A percentile compares a stretch with the other conserved stretches of the same genome.
Conservation (phyloP, 2,888 invertebrate genomes). For the Spatulosminthurus flaviceps region DNA sequence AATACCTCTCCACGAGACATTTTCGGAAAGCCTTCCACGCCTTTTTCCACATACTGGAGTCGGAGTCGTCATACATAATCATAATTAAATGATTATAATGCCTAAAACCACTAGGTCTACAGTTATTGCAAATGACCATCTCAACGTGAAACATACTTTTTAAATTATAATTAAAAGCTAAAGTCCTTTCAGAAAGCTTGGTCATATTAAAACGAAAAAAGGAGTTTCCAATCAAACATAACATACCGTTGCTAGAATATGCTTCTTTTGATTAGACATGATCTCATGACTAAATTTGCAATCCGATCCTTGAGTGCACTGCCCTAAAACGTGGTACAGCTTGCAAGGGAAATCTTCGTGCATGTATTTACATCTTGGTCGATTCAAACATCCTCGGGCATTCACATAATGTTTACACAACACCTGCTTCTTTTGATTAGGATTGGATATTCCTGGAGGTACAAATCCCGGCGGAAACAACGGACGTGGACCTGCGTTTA, state of each 20-base stretch:
- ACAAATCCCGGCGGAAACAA: background rate
- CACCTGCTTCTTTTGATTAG: background rate
- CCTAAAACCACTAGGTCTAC: too few relatives aligned
- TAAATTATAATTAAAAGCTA: too few relatives aligned
- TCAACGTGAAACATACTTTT: too few relatives aligned
- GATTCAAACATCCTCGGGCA: background rate
- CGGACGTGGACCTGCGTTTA: too few relatives aligned
- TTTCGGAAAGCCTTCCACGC: background rate
- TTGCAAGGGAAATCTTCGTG: conserved; percentile 18
- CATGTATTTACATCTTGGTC: background rate
- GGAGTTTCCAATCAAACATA: too few relatives aligned
- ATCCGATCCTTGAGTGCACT: background rate
- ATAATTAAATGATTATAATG: too few relatives aligned
- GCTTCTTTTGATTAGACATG: background rate
- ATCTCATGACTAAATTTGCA: background rate
- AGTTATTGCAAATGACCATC: too few relatives aligned
- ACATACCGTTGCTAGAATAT: background rate
- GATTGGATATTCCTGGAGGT: background rate
- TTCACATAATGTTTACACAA: background rate
- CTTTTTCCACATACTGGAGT: background rate
- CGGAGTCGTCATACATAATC: too few relatives aligned
- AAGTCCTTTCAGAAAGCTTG: too few relatives aligned
- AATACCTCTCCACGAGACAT: background rate
- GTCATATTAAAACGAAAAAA: too few relatives aligned
- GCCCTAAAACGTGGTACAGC: background rate